A percentile compares a stretch with the other conserved stretches of the same genome.
phyloP scores from a whole-genome alignment of 1,140 invertebrate species.

The Euura lappo region DNA sequence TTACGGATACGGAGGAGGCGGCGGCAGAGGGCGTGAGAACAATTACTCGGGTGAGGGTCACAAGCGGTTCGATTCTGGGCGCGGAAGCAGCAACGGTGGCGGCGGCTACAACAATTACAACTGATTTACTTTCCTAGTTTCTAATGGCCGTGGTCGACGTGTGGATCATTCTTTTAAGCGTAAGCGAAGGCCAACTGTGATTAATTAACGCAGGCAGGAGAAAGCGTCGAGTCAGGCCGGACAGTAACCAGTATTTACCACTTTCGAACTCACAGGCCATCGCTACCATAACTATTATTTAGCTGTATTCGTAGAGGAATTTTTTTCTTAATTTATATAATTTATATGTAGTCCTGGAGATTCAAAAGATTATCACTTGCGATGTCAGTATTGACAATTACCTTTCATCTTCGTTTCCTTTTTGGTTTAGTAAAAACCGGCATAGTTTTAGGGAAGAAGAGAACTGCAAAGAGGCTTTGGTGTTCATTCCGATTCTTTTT shows the following conservation, averaged over 20 bases:
- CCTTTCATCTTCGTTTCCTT: too few species aligned
- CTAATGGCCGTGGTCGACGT: not conserved
- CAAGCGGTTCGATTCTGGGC: slow-evolving; percentile 42
- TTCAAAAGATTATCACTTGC: too few species aligned
- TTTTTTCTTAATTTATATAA: too few species aligned
- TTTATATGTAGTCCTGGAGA: too few species aligned
- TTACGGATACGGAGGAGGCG: slow-evolving; percentile 14
- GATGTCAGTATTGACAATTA: too few species aligned
- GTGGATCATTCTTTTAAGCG: not conserved
- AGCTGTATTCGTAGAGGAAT: too few species aligned
- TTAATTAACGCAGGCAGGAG: not conserved
- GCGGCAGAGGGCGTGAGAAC: slow-evolving; percentile 44
- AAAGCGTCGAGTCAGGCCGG: not conserved
- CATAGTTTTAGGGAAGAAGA: too few species aligned
- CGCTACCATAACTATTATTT: too few species aligned
- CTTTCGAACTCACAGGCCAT: not conserved
- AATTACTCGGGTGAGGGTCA: slow-evolving; percentile 39
- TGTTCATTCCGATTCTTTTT: too few species aligned
- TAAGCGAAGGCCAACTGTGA: not conserved
- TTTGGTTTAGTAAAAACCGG: too few species aligned
- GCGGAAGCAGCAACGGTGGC: slow-evolving; percentile 24
- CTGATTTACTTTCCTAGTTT: slow-evolving; percentile 27
- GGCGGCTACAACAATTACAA: slow-evolving; percentile 41
- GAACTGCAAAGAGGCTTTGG: too few species aligned
- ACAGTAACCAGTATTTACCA: not conserved